Evolutionary conservation across 2,113 vertebrate species (phyloP), one percentile per base, ranked within the genome.

Genomic region (Dascyllus trimaculatus): DNA sequence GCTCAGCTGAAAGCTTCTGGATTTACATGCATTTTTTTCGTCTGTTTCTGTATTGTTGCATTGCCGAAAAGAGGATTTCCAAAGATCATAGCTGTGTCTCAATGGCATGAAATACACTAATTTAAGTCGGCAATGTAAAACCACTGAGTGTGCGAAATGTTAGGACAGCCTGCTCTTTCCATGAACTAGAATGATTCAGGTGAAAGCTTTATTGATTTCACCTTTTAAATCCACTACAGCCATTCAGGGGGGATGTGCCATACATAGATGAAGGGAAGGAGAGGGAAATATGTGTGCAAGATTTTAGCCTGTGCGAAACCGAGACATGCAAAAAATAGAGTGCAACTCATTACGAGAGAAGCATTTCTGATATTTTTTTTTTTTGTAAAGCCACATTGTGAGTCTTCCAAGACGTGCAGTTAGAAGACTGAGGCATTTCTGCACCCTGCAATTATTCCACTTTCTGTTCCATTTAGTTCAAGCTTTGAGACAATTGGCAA

Each of bases 191-290:
- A 57, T 43, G 58, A 66, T 59, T 29, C 73, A 48, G 59, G 75
- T 48, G 53, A 74, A 69, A 74, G 53, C 22, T 29, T 59, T 61
- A 81, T 83, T 62, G 71, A 87, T 80, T 83, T 71, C 74, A 71
- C 71, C 71, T 76, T 71, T 85, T 48, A 70, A 58, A 69, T 82
- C 52, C 73, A 64, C 75, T 24, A 48, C 60, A 75, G 64, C 70
- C 63, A 29, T 79, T 26, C 43, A 70, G 74, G 2, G 4, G 40
- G 58, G 57, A 57, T 81, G 67, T 51, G 46, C 40, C 69, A 71
- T 61, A 22, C 54, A 68, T 58, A 65, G 48, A 82, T 57, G 32
- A 79, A 62, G 29, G 46, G 46, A 64, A 53, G 52, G 57, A 4
- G 35, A 29, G 32, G 21, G 25, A 66, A 62, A 53, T 26, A 52